phyloP scores from a whole-genome alignment of 2,113 vertebrate species.

The Phycodurus eques region DNA sequence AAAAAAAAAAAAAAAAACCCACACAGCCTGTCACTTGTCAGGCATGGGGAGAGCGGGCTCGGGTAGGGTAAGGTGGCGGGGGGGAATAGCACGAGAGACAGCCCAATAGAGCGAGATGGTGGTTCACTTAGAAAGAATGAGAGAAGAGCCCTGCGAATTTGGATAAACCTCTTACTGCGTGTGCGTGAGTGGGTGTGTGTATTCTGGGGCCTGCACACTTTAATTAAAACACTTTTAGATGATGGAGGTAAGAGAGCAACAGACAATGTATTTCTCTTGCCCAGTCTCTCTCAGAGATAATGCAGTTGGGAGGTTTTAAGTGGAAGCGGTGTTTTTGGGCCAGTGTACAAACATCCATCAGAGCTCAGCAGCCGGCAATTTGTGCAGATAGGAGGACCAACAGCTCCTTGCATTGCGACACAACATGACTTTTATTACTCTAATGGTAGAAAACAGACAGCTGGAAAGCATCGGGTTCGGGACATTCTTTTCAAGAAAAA shows the following conservation, averaged over 20 bases:
- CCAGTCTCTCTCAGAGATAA: constrained; percentile 53
- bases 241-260: constrained; percentile 53
- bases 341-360: constrained; percentile 73
- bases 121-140: constrained; percentile 50
- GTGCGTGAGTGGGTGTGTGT: constrained; percentile 29
- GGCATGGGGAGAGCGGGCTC: constrained; percentile 35
- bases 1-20: constrained; percentile 34
- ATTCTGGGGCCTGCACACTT: constrained; percentile 49
- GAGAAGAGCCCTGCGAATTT: constrained; percentile 47
- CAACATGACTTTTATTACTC: constrained; percentile 77
- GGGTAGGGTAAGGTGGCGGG: not conserved
- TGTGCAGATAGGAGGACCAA: constrained; percentile 68
- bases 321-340: constrained; percentile 72
- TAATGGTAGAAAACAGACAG: constrained; percentile 76
- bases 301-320: constrained; percentile 58
- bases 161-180: constrained; percentile 39
- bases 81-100: constrained; percentile 30
- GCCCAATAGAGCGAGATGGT: constrained; percentile 45
- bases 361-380: constrained; percentile 74
- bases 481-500: constrained; percentile 52
- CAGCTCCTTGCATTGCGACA: constrained; percentile 66
- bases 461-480: constrained; percentile 53
- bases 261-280: constrained; percentile 29
- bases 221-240: constrained; percentile 70
- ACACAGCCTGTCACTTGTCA: constrained; percentile 70